A percentile compares a stretch with the other conserved stretches of the same genome.
Conservation (phyloP, 1,140 invertebrate genomes). For the Ditylenchus dipsaci region DNA sequence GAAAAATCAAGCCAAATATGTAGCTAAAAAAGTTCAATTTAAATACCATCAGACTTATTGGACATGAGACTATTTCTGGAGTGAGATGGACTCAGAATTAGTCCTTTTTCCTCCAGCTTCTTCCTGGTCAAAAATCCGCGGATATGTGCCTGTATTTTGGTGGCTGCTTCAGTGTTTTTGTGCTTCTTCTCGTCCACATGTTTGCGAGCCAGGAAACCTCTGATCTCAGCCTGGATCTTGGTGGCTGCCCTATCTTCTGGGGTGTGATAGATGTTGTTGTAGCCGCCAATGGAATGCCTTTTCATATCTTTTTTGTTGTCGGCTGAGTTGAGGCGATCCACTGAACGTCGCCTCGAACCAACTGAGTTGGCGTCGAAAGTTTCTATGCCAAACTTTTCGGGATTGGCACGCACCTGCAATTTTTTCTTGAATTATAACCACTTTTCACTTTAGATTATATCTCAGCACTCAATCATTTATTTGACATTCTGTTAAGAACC, state of each 20-base stretch:
- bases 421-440: slow-evolving; percentile 1
- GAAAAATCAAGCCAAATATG: no score
- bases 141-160: slow-evolving; percentile 56
- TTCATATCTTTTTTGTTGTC: slow-evolving; percentile 56
- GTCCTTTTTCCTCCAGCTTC: slow-evolving; percentile 49
- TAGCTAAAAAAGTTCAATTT: background rate
- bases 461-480: no score
- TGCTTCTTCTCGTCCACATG: slow-evolving; percentile 50
- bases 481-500: no score
- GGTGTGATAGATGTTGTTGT: slow-evolving; percentile 36
- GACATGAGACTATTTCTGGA: slow-evolving; percentile 46
- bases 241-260: slow-evolving; percentile 56
- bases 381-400: slow-evolving; percentile 52
- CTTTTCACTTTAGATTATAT: no score
- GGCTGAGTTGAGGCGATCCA: slow-evolving; percentile 39
- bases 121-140: slow-evolving; percentile 51
- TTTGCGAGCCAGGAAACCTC: slow-evolving; percentile 52
- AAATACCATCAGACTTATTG: slow-evolving; percentile 25
- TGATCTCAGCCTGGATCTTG: slow-evolving; percentile 55
- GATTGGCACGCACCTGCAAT: slow-evolving; percentile 52
- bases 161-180: slow-evolving; percentile 50
- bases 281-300: slow-evolving; percentile 55
- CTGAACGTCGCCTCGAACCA: slow-evolving; percentile 40
- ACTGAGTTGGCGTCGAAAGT: slow-evolving; percentile 8
- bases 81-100: slow-evolving; percentile 43